These are phyloP conservation scores for Conus betulinus DNA, from an alignment of 1,140 invertebrate genomes.

Conservation along the genomic window DNA sequence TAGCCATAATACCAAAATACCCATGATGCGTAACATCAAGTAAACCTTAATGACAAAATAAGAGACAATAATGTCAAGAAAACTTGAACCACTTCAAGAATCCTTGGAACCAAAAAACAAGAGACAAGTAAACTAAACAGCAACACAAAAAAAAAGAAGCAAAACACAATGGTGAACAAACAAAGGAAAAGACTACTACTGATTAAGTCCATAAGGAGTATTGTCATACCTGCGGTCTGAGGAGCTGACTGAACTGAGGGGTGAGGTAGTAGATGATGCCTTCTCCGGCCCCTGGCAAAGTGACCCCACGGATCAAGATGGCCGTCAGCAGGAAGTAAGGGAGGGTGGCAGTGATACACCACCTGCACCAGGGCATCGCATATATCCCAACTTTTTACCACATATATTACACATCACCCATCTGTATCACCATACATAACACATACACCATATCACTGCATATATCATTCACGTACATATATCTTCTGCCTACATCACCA, in stretches of 20 bases:
- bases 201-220: too few species aligned
- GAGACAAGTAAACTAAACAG: too few species aligned
- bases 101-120: too few species aligned
- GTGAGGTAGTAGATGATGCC: constrained; percentile 86
- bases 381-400: too few species aligned
- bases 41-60: too few species aligned
- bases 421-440: not conserved
- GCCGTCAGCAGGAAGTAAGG: constrained; percentile 76
- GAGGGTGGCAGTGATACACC: constrained; percentile 72
- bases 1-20: too few species aligned
- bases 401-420: not conserved
- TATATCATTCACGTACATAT: too few species aligned
- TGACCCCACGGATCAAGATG: constrained; percentile 74
- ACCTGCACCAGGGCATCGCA: constrained; percentile 23
- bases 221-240: constrained; percentile 52
- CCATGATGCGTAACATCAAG: too few species aligned
- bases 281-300: constrained; percentile 73
- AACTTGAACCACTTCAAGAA: too few species aligned
- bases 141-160: too few species aligned
- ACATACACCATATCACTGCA: not conserved
- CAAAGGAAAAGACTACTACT: not conserved
- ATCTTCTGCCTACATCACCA: too few species aligned
- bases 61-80: too few species aligned
- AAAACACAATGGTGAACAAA: not conserved
- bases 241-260: constrained; percentile 82